Conservation (phyloP, 2,797 vertebrate genomes). For the Crocodylus rhombifer region DNA sequence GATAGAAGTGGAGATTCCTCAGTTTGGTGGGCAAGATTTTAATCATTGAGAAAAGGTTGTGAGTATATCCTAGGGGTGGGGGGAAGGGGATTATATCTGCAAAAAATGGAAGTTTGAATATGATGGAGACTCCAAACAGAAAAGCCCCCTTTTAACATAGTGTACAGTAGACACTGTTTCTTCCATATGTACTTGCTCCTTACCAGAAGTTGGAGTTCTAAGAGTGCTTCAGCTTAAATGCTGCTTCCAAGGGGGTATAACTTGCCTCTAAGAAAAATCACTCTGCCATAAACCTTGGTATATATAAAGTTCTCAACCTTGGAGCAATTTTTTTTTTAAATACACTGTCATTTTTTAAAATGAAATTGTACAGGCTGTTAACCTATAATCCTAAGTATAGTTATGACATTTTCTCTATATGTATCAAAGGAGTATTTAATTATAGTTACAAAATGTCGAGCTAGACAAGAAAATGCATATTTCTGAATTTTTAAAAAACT, state of each 20-base stretch:
- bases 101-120: not conserved
- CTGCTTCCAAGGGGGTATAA: constrained; percentile 20
- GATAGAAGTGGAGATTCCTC: not conserved
- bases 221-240: constrained; percentile 22
- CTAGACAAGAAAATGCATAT: constrained; percentile 34
- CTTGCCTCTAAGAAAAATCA: constrained; percentile 31
- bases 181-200: constrained; percentile 6
- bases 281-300: constrained; percentile 22
- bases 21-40: not conserved
- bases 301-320: constrained; percentile 40
- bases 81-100: not conserved
- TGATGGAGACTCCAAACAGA: not conserved
- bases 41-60: not conserved
- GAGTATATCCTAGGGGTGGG: not conserved
- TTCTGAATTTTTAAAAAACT: constrained; percentile 39
- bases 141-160: not conserved
- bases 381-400: constrained; percentile 44
- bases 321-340: constrained; percentile 35
- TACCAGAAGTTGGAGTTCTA: constrained; percentile 6
- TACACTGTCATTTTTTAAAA: constrained; percentile 23
- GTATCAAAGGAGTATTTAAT: constrained; percentile 55
- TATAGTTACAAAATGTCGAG: constrained; percentile 58
- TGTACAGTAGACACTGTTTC: not conserved
- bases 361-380: constrained; percentile 51
- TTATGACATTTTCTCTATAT: constrained; percentile 44